Evolutionary conservation across 2,797 vertebrate species (phyloP).

Genomic region (Halcyon chelicuti): DNA sequence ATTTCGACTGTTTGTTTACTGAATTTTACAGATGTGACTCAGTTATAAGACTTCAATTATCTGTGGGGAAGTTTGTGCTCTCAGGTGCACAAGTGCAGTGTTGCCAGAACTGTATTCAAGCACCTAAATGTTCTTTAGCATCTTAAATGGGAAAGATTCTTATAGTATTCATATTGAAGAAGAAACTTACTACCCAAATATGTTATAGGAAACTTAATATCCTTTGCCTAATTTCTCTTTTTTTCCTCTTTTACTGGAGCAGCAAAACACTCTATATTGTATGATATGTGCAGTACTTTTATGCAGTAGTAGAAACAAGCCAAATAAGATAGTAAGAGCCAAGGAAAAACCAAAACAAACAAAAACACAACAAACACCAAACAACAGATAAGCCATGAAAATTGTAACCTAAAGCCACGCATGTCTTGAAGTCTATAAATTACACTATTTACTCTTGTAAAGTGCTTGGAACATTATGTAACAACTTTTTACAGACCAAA

Average conservation of each 20-base stretch:
- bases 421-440: neutral
- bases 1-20: neutral
- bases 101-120: neutral
- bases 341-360: neutral
- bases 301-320: neutral
- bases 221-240: constrained; percentile 36
- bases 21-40: constrained; percentile 5
- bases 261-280: constrained; percentile 35
- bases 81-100: neutral
- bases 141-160: constrained; percentile 17
- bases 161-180: neutral
- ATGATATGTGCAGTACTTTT: constrained; percentile 52
- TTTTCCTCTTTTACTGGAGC: constrained; percentile 33
- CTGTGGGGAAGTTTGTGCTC: neutral
- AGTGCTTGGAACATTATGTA: neutral
- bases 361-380: too few relatives aligned
- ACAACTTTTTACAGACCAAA: neutral
- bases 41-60: neutral
- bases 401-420: neutral
- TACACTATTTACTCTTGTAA: neutral
- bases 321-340: neutral
- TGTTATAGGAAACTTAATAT: neutral
- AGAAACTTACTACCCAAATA: constrained; percentile 12
- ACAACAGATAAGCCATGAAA: neutral
- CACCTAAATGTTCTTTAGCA: neutral